phyloP scores from a whole-genome alignment of 2,888 invertebrate species.

The Polyommatus icarus region DNA sequence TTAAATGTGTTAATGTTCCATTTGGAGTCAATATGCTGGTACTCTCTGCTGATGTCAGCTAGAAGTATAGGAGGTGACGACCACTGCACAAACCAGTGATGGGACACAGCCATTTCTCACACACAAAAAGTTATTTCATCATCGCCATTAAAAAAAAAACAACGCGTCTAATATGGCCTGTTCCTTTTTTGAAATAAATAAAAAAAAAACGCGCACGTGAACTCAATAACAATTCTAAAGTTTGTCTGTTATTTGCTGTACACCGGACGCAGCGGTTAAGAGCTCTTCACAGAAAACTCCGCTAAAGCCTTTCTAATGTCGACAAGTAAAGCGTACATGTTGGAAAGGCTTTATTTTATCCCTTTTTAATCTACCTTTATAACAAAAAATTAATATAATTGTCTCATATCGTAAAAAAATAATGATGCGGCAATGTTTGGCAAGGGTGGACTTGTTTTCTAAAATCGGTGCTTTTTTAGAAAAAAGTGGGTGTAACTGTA shows the following conservation, averaged over 20 bases:
- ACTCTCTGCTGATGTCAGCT: conserved; percentile 61
- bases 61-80: conserved; percentile 62
- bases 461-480: too few relatives aligned
- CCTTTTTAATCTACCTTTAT: neutral
- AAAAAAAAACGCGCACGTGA: conserved; percentile 40
- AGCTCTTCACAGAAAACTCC: conserved; percentile 22
- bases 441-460: too few relatives aligned
- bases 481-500: too few relatives aligned
- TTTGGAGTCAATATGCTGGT: conserved; percentile 55
- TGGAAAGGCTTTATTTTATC: conserved; percentile 3
- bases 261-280: conserved; percentile 25
- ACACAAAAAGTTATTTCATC: conserved; percentile 18
- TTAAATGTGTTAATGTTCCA: conserved; percentile 45
- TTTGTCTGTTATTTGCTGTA: conserved; percentile 51
- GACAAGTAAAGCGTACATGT: neutral
- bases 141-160: conserved; percentile 25
- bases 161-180: too few relatives aligned
- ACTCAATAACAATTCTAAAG: conserved; percentile 45
- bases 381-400: neutral
- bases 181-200: neutral
- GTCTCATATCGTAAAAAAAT: neutral
- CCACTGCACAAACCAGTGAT: conserved; percentile 78
- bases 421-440: too few relatives aligned
- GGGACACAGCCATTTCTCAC: conserved; percentile 66
- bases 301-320: conserved; percentile 28